Percentiles rank a stretch among this genome's conserved stretches.
Evolutionary conservation across 1,140 invertebrate species (phyloP).

Genomic region (Drosophila asahinai): DNA sequence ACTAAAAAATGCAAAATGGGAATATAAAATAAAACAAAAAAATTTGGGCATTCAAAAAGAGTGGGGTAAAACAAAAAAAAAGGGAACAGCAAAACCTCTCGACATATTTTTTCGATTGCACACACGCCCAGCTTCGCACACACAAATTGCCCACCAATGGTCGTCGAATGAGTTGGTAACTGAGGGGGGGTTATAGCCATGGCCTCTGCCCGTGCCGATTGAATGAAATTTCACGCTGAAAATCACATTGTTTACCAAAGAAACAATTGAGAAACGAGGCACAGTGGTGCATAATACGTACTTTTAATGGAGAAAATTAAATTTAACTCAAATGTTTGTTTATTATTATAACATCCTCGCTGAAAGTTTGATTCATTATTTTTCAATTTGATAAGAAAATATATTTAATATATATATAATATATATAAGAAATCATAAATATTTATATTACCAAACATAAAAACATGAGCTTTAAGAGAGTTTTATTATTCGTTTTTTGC

Average conservation of each 20-base stretch:
- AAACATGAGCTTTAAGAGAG: no score
- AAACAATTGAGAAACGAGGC: constrained; percentile 58
- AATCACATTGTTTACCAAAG: constrained; percentile 74
- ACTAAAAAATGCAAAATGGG: constrained; percentile 22
- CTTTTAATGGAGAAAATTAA: constrained; percentile 12
- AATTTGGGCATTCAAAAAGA: constrained; percentile 1
- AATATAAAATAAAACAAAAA: constrained; percentile 6
- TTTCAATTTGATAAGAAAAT: no score
- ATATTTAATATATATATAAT: no score
- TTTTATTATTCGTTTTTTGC: no score
- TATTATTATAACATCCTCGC: no score
- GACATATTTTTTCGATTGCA: constrained; percentile 47
- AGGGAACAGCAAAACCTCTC: constrained; percentile 13
- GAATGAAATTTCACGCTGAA: constrained; percentile 82
- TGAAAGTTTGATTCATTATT: no score
- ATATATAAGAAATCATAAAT: no score
- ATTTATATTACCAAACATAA: no score
- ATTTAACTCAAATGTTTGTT: not conserved
- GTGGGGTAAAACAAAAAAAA: no score
- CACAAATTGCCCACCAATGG: constrained; percentile 60
- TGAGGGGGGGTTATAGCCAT: constrained; percentile 10
- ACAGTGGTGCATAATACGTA: not conserved
- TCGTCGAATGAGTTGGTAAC: constrained; percentile 33
- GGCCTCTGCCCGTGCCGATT: constrained; percentile 51
- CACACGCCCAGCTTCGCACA: constrained; percentile 27